Conservation (phyloP, 2,888 invertebrate genomes). For the Polymixis lichenea region DNA sequence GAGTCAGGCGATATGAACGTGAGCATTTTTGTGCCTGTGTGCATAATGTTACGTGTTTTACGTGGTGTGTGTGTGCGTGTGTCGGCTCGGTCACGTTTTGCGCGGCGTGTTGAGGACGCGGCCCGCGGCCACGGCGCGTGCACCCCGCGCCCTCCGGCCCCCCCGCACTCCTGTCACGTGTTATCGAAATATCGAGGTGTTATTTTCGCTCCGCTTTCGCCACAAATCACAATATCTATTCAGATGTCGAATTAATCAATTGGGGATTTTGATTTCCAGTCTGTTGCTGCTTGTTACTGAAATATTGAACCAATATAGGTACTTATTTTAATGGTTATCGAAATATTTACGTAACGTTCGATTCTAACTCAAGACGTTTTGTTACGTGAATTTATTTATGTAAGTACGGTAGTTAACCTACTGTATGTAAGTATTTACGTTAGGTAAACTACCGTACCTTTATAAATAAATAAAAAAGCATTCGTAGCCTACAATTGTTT, state of each 20-base stretch:
- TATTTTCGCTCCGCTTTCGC: conserved; percentile 85
- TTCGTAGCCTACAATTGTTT: too few relatives aligned
- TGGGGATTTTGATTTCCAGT: conserved; percentile 26
- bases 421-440: background rate
- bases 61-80: conserved; percentile 64
- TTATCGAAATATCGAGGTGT: conserved; percentile 67
- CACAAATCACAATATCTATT: conserved; percentile 70
- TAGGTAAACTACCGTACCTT: too few relatives aligned
- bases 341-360: conserved; percentile 34
- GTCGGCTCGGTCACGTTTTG: conserved; percentile 84
- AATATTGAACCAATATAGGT: conserved; percentile 5
- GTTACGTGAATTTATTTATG: conserved; percentile 13
- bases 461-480: too few relatives aligned
- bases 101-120: conserved; percentile 84
- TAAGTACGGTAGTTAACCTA: conserved; percentile 1
- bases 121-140: conserved; percentile 75
- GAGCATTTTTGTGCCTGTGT: conserved; percentile 67
- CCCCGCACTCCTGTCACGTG: conserved; percentile 73
- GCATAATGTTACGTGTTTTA: conserved; percentile 38
- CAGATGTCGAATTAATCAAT: conserved; percentile 62
- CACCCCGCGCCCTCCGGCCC: conserved; percentile 59
- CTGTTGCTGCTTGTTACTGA: conserved; percentile 13
- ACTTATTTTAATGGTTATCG: conserved; percentile 20
- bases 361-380: conserved; percentile 16
- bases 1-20: conserved; percentile 77